Percentiles rank a stretch among this genome's conserved stretches.
These are phyloP conservation scores for Poecilia velifera DNA, from an alignment of 2,797 vertebrate genomes.

Conservation along the genomic window DNA sequence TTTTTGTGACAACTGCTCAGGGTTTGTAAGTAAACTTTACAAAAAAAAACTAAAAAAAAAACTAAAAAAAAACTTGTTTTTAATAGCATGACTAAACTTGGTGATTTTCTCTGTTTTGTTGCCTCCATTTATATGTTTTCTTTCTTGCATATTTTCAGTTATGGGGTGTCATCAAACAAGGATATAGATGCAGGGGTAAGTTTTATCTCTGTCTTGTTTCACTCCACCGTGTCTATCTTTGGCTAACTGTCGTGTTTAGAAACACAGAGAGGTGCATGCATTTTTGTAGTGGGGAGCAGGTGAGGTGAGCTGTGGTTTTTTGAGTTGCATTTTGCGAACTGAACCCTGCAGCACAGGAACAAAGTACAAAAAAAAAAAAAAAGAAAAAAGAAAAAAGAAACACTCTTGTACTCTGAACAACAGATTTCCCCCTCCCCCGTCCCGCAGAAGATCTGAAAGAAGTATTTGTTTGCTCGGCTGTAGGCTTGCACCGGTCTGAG, in stretches of 20 bases:
- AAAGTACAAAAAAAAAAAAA: slow-evolving; percentile 10
- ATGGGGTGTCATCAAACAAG: slow-evolving; percentile 98
- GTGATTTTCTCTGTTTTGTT: neutral
- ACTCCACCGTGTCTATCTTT: slow-evolving; percentile 1
- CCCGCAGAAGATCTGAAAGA: slow-evolving; percentile 45
- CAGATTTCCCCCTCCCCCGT: slow-evolving; percentile 58
- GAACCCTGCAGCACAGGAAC: slow-evolving; percentile 55
- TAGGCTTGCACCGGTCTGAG: slow-evolving; percentile 44
- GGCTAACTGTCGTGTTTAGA: slow-evolving; percentile 22
- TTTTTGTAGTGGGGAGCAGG: slow-evolving; percentile 47
- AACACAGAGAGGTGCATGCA: slow-evolving; percentile 9
- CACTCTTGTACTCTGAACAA: slow-evolving; percentile 57
- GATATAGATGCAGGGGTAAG: slow-evolving; percentile 93
- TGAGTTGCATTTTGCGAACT: slow-evolving; percentile 53
- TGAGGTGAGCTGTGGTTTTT: slow-evolving; percentile 65
- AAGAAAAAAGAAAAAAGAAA: neutral
- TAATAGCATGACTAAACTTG: neutral
- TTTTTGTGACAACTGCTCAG: slow-evolving; percentile 97
- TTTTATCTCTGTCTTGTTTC: slow-evolving; percentile 4
- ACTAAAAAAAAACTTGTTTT: neutral
- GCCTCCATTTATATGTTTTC: neutral
- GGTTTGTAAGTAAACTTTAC: slow-evolving; percentile 87
- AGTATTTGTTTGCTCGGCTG: slow-evolving; percentile 57
- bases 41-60: neutral
- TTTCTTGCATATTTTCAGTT: slow-evolving; percentile 71